phyloP scores from a whole-genome alignment of 1,140 invertebrate species.

The Nomia melanderi region DNA sequence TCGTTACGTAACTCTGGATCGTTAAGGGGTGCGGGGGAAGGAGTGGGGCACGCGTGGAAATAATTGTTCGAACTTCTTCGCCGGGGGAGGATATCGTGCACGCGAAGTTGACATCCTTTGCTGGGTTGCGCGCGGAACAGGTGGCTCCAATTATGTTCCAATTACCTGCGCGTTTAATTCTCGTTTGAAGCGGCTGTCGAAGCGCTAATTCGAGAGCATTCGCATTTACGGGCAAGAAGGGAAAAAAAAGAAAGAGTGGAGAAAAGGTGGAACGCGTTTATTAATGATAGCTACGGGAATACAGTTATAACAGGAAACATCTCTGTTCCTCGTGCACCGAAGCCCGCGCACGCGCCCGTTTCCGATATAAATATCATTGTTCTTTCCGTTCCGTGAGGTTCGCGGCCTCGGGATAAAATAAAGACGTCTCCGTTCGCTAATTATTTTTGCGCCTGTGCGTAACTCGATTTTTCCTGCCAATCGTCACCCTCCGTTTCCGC shows the following conservation, averaged over 20 bases:
- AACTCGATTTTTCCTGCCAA: slow-evolving; percentile 25
- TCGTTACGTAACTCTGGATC: not conserved
- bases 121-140: slow-evolving; percentile 59
- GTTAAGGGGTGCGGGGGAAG: not conserved
- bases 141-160: slow-evolving; percentile 70
- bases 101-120: slow-evolving; percentile 35
- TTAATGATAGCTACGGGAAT: not conserved
- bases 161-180: slow-evolving; percentile 71
- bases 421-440: slow-evolving; percentile 8
- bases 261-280: slow-evolving; percentile 5
- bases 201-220: not conserved
- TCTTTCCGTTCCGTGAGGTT: not conserved
- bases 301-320: slow-evolving; percentile 9
- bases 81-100: slow-evolving; percentile 36
- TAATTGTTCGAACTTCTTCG: slow-evolving; percentile 24
- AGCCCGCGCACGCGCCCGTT: not conserved
- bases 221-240: not conserved
- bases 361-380: slow-evolving; percentile 31
- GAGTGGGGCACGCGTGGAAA: not conserved
- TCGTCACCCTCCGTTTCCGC: not conserved
- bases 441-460: slow-evolving; percentile 29
- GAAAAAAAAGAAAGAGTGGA: not conserved
- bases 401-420: not conserved
- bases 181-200: slow-evolving; percentile 47
- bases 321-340: not conserved